Evolutionary conservation across 2,797 vertebrate species (phyloP).

Genomic region (Megaceryle alcyon): DNA sequence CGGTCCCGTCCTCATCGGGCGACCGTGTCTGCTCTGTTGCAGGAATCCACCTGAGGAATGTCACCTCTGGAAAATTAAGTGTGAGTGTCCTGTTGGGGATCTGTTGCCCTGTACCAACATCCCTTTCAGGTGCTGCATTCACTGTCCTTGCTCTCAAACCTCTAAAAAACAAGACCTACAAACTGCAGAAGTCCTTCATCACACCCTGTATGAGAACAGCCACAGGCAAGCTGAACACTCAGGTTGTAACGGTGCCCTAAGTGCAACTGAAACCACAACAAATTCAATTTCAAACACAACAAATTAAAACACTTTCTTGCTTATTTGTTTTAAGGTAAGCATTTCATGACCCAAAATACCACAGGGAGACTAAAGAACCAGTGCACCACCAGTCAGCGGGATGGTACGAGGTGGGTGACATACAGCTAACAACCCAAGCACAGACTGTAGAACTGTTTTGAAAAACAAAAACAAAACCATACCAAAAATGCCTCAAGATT

Average conservation of each 20-base stretch:
- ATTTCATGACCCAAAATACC: background rate
- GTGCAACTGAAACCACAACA: background rate
- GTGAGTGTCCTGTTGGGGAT: background rate
- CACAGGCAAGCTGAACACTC: background rate
- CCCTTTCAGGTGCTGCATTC: background rate
- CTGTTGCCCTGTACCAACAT: rapidly evolving
- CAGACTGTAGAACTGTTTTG: background rate
- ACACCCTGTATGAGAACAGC: background rate
- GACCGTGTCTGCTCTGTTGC: background rate
- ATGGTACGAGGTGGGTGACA: background rate
- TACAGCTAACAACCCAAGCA: background rate
- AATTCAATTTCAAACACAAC: background rate
- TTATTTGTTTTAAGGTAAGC: background rate
- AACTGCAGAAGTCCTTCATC: background rate
- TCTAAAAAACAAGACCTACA: background rate
- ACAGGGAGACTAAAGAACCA: background rate
- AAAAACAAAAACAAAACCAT: background rate
- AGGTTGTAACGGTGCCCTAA: background rate
- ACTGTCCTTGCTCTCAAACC: rapidly evolving
- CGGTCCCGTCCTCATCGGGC: rapidly evolving
- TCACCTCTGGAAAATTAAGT: background rate
- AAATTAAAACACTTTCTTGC: background rate
- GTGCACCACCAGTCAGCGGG: background rate
- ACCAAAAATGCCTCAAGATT: background rate
- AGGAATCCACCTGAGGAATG: background rate